phyloP scores from a whole-genome alignment of 2,113 vertebrate genomes.

The Pomatostomus ruficeps region DNA sequence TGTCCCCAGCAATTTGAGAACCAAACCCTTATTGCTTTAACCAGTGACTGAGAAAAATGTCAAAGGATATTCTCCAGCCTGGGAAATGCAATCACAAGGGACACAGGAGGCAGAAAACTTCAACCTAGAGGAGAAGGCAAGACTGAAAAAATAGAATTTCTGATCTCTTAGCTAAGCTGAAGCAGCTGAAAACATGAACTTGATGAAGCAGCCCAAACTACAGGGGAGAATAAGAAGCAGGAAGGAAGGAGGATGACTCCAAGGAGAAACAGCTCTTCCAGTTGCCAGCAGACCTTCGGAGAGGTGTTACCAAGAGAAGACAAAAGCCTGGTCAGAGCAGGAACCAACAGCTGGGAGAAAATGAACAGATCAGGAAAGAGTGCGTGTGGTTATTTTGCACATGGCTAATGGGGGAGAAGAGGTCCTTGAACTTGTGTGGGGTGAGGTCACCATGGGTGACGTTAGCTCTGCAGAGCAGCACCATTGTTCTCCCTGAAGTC shows the following conservation, averaged over 20 bases:
- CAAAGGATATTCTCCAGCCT: background rate
- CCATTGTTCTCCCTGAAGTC: constrained; percentile 49
- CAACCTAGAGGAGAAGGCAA: background rate
- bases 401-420: constrained; percentile 8
- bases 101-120: background rate
- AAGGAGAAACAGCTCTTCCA: background rate
- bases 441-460: constrained; percentile 12
- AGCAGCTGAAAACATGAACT: background rate
- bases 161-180: background rate
- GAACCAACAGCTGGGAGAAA: constrained; percentile 47
- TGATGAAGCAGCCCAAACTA: background rate
- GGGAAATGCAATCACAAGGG: background rate
- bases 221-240: background rate
- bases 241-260: background rate
- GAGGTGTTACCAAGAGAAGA: background rate
- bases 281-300: background rate
- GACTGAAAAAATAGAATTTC: background rate
- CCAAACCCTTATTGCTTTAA: background rate
- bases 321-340: background rate
- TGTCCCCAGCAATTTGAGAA: background rate
- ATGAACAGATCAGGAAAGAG: background rate
- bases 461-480: background rate
- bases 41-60: background rate
- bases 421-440: constrained; percentile 46
- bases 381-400: constrained; percentile 2